Evolutionary conservation across 2,797 vertebrate species (phyloP).

Genomic region (Lepus oiostolus): DNA sequence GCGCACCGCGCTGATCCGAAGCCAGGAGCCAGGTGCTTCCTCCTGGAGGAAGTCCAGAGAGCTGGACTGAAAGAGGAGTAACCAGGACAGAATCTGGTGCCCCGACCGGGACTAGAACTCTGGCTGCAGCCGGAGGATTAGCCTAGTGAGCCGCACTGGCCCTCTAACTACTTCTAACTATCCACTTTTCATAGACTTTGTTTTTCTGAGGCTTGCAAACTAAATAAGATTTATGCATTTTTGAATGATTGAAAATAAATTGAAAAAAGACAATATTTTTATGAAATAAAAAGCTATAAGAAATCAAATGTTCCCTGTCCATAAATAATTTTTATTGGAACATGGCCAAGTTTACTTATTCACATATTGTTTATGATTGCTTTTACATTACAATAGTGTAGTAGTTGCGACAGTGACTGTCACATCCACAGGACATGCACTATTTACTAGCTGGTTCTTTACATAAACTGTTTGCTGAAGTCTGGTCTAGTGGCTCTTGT

Average conservation of each 20-base stretch:
- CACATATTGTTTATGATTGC: neutral
- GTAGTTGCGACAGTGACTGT: neutral
- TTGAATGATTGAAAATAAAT: neutral
- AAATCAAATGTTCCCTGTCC: neutral
- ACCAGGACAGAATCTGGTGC: too few relatives aligned
- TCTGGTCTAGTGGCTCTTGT: neutral
- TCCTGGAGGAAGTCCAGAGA: too few relatives aligned
- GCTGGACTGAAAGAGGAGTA: too few relatives aligned
- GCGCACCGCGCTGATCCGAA: too few relatives aligned
- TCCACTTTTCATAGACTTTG: neutral
- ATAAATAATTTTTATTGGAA: conserved; percentile 8
- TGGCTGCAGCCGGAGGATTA: too few relatives aligned
- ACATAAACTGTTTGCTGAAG: neutral
- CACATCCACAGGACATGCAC: neutral
- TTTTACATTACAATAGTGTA: neutral
- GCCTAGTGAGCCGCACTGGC: too few relatives aligned
- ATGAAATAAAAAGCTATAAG: neutral
- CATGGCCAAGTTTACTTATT: neutral
- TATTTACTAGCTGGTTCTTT: neutral
- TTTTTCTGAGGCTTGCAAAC: neutral
- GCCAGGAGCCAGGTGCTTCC: too few relatives aligned
- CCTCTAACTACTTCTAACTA: neutral
- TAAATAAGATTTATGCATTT: neutral
- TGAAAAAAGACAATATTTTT: neutral
- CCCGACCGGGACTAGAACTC: too few relatives aligned